phyloP scores from a whole-genome alignment of 2,113 vertebrate genomes.

The Fregetta grallaria region DNA sequence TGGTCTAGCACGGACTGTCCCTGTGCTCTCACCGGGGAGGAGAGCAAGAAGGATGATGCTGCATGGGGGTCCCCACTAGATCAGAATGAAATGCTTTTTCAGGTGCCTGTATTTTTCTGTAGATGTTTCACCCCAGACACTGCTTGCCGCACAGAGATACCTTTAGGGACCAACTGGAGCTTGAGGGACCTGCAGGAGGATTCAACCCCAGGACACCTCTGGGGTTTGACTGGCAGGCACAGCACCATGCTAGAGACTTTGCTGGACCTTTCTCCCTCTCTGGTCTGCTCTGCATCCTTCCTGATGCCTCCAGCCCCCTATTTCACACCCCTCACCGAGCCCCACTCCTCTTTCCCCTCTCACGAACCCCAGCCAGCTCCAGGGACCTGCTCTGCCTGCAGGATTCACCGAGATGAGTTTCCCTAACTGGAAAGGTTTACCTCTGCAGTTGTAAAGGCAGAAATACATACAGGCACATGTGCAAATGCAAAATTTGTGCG shows the following conservation, averaged over 20 bases:
- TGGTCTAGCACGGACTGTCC: background rate
- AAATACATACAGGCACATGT: background rate
- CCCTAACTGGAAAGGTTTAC: background rate
- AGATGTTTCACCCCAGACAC: background rate
- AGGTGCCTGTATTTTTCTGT: background rate
- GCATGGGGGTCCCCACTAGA: no score
- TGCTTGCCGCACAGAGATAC: background rate
- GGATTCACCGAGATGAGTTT: background rate
- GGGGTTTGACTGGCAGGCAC: background rate
- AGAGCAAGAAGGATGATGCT: fast-evolving
- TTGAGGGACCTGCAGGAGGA: background rate
- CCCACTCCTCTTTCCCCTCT: background rate
- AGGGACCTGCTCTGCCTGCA: no score
- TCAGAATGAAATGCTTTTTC: background rate
- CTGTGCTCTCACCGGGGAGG: background rate
- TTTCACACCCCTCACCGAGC: background rate
- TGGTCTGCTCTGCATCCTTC: background rate
- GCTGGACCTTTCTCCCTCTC: background rate
- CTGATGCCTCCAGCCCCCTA: background rate
- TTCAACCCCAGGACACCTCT: background rate
- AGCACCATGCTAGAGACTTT: background rate
- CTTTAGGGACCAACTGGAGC: background rate
- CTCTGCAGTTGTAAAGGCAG: background rate
- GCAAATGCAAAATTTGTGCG: background rate
- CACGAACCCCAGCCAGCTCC: fast-evolving